Evolutionary conservation across 2,113 vertebrate species (phyloP), one percentile per base, ranked within the genome.

Genomic region (Helogale parvula): DNA sequence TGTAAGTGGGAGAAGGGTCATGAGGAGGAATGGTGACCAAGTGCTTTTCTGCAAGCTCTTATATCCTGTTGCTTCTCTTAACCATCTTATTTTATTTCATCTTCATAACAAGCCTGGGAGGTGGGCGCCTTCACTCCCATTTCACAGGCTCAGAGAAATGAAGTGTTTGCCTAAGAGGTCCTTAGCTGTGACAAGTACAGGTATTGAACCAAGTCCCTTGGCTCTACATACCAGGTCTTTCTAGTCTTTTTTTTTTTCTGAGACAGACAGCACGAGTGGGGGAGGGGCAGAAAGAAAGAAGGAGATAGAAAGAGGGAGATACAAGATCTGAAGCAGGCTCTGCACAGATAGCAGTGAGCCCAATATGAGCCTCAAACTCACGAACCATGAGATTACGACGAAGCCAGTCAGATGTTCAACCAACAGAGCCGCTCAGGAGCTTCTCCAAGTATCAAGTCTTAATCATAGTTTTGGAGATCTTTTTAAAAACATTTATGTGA

Each of bases 11-110:
- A 38, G 3, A 1, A 38, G 4, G 10, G 23, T 52, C 50, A 17
- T 0, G 15, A 38, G 5, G 45, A 23, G 29, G 9, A 41, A 14
- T 0, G 9, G 2, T 0, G 27, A 12, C 27, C 17, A 11, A 25
- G 13, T 0, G 3, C 25, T 23, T 1, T 29, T 47, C 5, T 1
- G 14, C 1, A 1, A 71, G 15, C 13, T 29, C 29, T 9, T 50
- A 69, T 25, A 14, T 4, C 8, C 27, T 4, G 4, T 7, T 3
- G 4, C n/a, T 5, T 23, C 21, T 4, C 41, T 86, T 33, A 0
- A 7, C 0, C 1, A 1, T 60, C 66, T n/a, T 11, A 27, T 54
- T 17, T 41, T 19, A 57, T 15, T n/a, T 27, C 16, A 33, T 8
- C 45, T 16, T 52, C 35, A 7, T 3, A 15, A 17, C 17, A 4